These are phyloP conservation scores for Mohoua ochrocephala DNA, from an alignment of 2,113 vertebrate genomes.

Conservation along the genomic window DNA sequence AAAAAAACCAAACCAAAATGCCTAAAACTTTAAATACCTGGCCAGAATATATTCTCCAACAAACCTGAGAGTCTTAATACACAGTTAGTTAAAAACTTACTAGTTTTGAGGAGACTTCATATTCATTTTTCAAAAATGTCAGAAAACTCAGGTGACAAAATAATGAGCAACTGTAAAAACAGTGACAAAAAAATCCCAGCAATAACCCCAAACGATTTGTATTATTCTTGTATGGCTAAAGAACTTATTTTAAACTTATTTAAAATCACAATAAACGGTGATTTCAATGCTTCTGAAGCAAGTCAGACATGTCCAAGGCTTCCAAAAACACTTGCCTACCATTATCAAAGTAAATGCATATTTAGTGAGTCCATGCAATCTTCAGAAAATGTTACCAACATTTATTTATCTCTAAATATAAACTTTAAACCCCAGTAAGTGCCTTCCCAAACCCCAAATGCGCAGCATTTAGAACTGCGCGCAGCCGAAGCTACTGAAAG, in stretches of 20 bases:
- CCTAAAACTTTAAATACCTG: background rate
- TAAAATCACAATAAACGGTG: background rate
- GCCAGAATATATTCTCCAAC: background rate
- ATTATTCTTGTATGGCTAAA: background rate
- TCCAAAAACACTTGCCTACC: background rate
- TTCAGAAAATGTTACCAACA: background rate
- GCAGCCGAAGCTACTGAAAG: background rate
- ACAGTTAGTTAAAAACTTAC: background rate
- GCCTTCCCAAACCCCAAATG: background rate
- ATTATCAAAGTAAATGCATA: background rate
- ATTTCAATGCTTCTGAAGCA: background rate
- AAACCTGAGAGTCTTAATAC: background rate
- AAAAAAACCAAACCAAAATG: background rate
- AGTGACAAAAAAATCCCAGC: background rate
- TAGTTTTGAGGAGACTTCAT: background rate
- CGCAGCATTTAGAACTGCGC: background rate
- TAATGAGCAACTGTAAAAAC: background rate
- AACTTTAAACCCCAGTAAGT: background rate
- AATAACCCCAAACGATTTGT: background rate
- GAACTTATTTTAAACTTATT: background rate
- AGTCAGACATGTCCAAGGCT: background rate
- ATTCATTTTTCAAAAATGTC: background rate
- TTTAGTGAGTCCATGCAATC: background rate
- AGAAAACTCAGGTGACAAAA: background rate
- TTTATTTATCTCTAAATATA: constrained; percentile 20